These are phyloP conservation scores for Etheostoma nigrum DNA, from an alignment of 2,797 vertebrate genomes.

Conservation along the genomic window DNA sequence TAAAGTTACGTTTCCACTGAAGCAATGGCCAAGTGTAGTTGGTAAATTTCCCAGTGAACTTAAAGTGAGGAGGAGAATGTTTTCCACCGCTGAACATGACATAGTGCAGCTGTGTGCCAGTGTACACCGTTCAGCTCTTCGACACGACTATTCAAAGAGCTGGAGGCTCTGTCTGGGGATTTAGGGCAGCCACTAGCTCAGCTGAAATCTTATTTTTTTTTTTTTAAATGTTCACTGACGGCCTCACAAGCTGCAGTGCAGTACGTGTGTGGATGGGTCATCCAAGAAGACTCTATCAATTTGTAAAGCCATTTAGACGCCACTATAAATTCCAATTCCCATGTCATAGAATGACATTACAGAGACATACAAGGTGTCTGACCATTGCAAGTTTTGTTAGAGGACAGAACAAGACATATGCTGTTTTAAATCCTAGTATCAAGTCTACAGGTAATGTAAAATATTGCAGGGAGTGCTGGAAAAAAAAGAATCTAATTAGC, in stretches of 20 bases:
- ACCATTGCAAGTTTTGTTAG: conserved; percentile 30
- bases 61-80: conserved; percentile 55
- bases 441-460: conserved; percentile 20
- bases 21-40: conserved; percentile 44
- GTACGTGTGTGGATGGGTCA: conserved; percentile 45
- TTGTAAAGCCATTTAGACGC: conserved; percentile 49
- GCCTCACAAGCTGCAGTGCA: conserved; percentile 67
- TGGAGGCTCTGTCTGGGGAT: conserved; percentile 72
- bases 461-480: conserved; percentile 8
- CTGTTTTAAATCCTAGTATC: conserved; percentile 26
- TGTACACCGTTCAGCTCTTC: conserved; percentile 62
- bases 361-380: conserved; percentile 12
- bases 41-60: conserved; percentile 66
- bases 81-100: conserved; percentile 74
- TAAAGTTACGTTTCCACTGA: conserved; percentile 52
- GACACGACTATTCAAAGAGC: conserved; percentile 72
- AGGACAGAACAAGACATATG: conserved; percentile 21
- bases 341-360: conserved; percentile 24
- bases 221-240: conserved; percentile 60
- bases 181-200: conserved; percentile 70
- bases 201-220: conserved; percentile 69
- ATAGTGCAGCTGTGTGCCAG: conserved; percentile 73
- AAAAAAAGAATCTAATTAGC: conserved; percentile 43
- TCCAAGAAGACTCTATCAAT: conserved; percentile 41
- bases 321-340: conserved; percentile 35